Base-by-base conservation (phyloP, 1,140 invertebrate genomes). In the Zaprionus taronus region DNA sequence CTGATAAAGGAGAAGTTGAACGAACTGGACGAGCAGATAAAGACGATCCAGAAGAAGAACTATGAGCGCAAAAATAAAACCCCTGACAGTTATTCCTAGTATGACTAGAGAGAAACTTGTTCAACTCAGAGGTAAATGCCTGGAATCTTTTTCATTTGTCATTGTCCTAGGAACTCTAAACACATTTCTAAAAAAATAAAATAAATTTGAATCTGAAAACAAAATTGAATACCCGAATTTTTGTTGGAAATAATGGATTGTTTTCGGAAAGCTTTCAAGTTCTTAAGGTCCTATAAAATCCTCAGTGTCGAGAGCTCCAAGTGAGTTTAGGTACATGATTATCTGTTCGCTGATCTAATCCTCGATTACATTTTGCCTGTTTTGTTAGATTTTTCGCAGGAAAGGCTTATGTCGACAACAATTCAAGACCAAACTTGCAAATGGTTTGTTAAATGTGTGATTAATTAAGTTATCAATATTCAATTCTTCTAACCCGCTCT, bases 1-100 rank as follows among this genome's bases (percentile, higher is more conserved):
- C 2, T 67, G n/a, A 56, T 89, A 7, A 73, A 41, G 1, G 17
- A 58, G 3, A 65, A 81, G 57, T 72, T 89, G 5, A 15, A 36
- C 2, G 11, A 62, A 17, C 34, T 89, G 17, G 75, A 89, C 22
- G 31, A 79, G 6, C n/a, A 84, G 56, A 89, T 89, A 11, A 55
- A 73, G 7, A 41, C 20, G 3, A 73, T 58, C 4, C 77, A 67
- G 38, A 57, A 67, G 36, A 81, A 61, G 17, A 60, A 71, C 17
- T 38, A 4, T 24, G 49, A 47, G n/a, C 51, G 44, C n/a, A 62
- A 58, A 9, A 63, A 55, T 15, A 60, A 64, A 56, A 6, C 24
- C 15, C 53, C 47, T 51, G 47, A 51, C 17, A 51, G 4, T 14
- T 20, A 24, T 22, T 47, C 41, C 17, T 51, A 51, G 22, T 47